These are phyloP conservation scores for Pseudonaja textilis DNA, from an alignment of 2,113 vertebrate species.

Conservation along the genomic window DNA sequence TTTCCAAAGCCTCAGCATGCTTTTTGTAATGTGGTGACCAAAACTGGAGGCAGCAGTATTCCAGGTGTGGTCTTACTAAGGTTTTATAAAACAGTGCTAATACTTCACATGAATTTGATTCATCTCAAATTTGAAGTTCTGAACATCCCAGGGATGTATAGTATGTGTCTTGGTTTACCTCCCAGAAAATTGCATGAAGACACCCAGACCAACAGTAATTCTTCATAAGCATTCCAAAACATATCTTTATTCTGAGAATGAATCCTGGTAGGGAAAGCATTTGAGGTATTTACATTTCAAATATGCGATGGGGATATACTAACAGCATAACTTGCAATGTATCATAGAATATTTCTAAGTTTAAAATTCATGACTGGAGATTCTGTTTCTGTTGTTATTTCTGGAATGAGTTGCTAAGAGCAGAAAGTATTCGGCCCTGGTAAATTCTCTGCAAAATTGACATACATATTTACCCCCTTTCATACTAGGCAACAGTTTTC, in stretches of 20 bases:
- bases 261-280: not conserved
- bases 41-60: no score
- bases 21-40: no score
- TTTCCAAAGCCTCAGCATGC: no score
- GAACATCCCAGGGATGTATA: not conserved
- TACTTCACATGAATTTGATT: not conserved
- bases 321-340: not conserved
- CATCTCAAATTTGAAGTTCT: not conserved
- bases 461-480: not conserved
- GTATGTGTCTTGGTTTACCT: not conserved
- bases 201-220: not conserved
- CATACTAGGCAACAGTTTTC: not conserved
- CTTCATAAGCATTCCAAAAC: not conserved
- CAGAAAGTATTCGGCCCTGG: not conserved
- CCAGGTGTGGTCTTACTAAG: no score
- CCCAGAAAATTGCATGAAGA: not conserved
- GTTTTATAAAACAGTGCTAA: no score
- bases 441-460: not conserved
- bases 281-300: not conserved
- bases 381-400: not conserved
- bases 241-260: not conserved
- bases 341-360: not conserved
- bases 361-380: not conserved
- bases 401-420: not conserved
- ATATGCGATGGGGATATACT: not conserved